Evolutionary conservation across 2,113 vertebrate species (phyloP).

Genomic region (Gopherus flavomarginatus): DNA sequence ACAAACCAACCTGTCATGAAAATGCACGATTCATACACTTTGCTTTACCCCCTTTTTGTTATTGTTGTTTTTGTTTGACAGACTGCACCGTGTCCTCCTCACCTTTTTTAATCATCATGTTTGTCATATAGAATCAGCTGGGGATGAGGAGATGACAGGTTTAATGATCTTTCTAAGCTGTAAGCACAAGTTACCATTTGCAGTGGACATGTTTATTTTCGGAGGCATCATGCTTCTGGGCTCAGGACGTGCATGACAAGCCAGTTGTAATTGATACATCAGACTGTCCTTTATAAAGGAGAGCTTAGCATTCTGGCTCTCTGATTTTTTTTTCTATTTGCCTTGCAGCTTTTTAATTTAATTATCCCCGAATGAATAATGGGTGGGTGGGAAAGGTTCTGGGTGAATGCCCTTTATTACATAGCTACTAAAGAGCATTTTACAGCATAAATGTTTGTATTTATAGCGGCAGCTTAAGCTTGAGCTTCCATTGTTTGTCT

Average conservation of each 20-base stretch:
- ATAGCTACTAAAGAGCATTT: background rate
- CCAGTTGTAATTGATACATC: background rate
- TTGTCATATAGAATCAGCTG: background rate
- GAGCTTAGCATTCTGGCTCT: background rate
- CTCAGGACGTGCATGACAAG: background rate
- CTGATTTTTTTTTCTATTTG: background rate
- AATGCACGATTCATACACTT: background rate
- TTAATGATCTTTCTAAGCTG: background rate
- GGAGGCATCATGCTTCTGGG: background rate
- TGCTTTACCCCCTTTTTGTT: background rate
- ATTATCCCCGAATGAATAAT: background rate
- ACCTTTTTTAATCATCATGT: background rate
- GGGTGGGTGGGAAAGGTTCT: background rate
- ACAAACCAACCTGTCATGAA: background rate
- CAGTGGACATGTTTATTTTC: background rate
- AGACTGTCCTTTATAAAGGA: background rate
- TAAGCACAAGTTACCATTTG: background rate
- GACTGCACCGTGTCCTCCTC: background rate
- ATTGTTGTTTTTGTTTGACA: background rate
- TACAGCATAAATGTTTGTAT: background rate
- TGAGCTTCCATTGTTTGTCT: background rate
- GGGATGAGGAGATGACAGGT: background rate
- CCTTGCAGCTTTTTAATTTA: background rate
- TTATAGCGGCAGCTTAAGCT: background rate
- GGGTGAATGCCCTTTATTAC: background rate